Base-by-base conservation (phyloP, 2,797 vertebrate genomes). In the Myotis pilosus region DNA sequence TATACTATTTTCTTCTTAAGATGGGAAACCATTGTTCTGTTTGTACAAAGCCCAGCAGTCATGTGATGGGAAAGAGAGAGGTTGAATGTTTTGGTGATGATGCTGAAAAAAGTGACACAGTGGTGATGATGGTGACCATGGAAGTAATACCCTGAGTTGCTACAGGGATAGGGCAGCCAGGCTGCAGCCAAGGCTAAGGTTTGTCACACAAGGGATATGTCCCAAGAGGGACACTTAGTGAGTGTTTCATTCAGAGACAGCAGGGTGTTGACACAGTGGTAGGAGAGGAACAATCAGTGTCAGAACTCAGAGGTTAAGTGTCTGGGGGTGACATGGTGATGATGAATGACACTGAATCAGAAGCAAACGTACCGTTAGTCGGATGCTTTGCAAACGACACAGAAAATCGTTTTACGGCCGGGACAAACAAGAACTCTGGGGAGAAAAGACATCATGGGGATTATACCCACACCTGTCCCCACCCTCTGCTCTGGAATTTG, bases 331-430 rank as follows among this genome's bases (percentile, higher is more conserved):
- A 98, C 93, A 97, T 97, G 97, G 97, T 97, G 96, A 98, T 94
- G 95, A 98, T 98, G 98, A 98, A 97, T 98, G 98, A 99, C 11
- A 98, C 97, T 98, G 98, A 98, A 98, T 99, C 99, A 99, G 98
- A 99, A 99, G 99, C 99, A 99, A 99, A 99, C 99, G 99, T 99
- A 99, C 99, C 99, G 99, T 99, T 99, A 99, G 99, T 99, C 98
- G 99, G 99, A 99, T 99, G 99, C 99, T 99, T 99, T 99, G 99
- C 99, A 99, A 99, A 99, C 98, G 99, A 99, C 99, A 99, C 99
- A 99, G 99, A 99, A 99, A 99, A 99, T 99, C 99, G 99, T 99
- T 99, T 99, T 99, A 99, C 99, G 99, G 99, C 99, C 99, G 99
- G 99, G 99, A 99, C 99, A 99, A 99, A 99, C 99, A 99, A 99